Base-by-base conservation (phyloP, 2,797 vertebrate genomes). In the Eutrigla gurnardus region DNA sequence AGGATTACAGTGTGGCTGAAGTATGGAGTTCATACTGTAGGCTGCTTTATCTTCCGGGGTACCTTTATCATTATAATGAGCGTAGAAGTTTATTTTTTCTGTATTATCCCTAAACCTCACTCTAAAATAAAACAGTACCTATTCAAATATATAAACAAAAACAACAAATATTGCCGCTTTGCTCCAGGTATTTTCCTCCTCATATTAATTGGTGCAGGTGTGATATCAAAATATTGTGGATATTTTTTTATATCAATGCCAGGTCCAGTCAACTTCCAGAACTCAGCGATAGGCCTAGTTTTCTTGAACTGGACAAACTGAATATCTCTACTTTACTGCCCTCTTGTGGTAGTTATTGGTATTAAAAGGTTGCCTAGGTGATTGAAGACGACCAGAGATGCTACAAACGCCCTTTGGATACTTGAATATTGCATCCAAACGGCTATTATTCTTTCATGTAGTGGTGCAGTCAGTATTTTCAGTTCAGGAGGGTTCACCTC, bases 271-370 rank as follows among this genome's bases (percentile, higher is more conserved):
- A 77, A 73, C 45, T 77, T 57, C 53, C 2, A 67, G 9, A 47
- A 70, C 59, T 36, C 6, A 50, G 39, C 35, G 14, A 58, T 14
- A 58, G 49, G 37, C 47, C 47, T 33, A 3, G 17, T 66, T 57
- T 32, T 39, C 14, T 53, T 53, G 39, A 10, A 15, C 42, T 45
- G 2, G 14, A 17, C n/a, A 3, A 43, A 49, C 18, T 6, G 25
- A 13, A 39, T 62, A 6, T 2, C 37, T 59, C 65, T 35, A 0
- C 53, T 3, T 68, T n/a, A 64, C 66, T 73, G 87, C 81, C 85
- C 85, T 60, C 90, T 17, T 3, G n/a, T 73, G 90, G 88, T 14
- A 4, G 13, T 4, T 10, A 13, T 11, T 11, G 50, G 71, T 7
- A 86, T 42, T 67, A 61, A 25, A 71, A 15, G 18, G 65, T 70